These are phyloP conservation scores for Centruroides sculpturatus DNA, from an alignment of 1,140 invertebrate species.

Conservation along the genomic window DNA sequence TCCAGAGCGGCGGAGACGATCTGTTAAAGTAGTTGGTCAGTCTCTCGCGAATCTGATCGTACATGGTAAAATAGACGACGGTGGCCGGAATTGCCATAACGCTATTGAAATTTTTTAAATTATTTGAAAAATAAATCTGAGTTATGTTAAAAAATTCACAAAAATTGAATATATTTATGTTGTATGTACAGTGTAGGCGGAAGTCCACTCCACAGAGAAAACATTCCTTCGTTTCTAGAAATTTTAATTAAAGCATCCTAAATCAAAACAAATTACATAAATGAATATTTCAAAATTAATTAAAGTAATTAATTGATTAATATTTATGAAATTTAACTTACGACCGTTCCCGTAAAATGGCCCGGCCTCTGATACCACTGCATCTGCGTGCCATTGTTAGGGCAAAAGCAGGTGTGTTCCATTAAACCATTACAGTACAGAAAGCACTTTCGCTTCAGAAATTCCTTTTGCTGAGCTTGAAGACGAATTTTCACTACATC, in stretches of 20 bases:
- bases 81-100: conserved; percentile 38
- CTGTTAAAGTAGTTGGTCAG: conserved; percentile 13
- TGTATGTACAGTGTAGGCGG: conserved; percentile 63
- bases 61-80: conserved; percentile 39
- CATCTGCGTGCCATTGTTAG: conserved; percentile 25
- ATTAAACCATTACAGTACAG: conserved; percentile 97
- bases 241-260: conserved; percentile 96
- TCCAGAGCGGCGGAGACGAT: conserved; percentile 17
- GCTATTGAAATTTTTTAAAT: conserved; percentile 21
- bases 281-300: no score
- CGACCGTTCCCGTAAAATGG: conserved; percentile 80
- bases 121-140: no score
- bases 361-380: conserved; percentile 49
- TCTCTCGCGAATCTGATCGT: conserved; percentile 29
- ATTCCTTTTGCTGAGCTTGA: conserved; percentile 78
- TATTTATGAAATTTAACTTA: conserved; percentile 33
- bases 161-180: conserved; percentile 6
- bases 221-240: conserved; percentile 65
- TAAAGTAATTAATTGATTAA: neutral
- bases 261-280: no score
- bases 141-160: no score
- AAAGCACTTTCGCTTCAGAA: conserved; percentile 79
- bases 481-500: conserved; percentile 97
- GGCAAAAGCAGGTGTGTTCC: conserved; percentile 94
- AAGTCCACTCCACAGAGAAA: conserved; percentile 89